A percentile compares a stretch with the other conserved stretches of the same genome.
Evolutionary conservation across 2,888 invertebrate species (phyloP).

Genomic region (Hetaerina titia): DNA sequence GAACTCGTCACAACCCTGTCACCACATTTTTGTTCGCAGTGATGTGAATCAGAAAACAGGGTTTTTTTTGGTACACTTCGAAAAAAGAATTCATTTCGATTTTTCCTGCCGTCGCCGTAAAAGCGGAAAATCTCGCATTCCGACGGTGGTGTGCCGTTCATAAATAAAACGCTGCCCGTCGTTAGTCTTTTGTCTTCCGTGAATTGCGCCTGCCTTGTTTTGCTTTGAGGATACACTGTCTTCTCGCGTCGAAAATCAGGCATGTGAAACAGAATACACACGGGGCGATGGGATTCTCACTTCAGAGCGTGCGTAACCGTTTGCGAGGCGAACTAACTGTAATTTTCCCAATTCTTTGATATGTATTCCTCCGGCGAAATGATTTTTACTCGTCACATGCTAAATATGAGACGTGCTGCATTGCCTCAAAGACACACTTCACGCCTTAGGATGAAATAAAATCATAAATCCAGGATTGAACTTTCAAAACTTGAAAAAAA

Average conservation of each 20-base stretch:
- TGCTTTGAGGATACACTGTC: slow-evolving; percentile 5
- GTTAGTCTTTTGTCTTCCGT: slow-evolving; percentile 21
- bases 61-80: background rate
- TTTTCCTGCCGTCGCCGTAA: background rate
- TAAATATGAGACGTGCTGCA: background rate
- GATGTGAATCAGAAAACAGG: background rate
- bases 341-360: background rate
- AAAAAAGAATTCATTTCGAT: background rate
- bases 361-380: background rate
- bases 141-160: slow-evolving; percentile 11
- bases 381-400: background rate
- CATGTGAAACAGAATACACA: background rate
- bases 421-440: no score
- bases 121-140: slow-evolving; percentile 32
- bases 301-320: background rate
- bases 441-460: no score
- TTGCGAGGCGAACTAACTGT: background rate
- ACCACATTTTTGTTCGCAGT: background rate
- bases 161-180: slow-evolving; percentile 15
- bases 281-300: background rate
- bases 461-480: no score
- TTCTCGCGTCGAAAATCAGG: background rate
- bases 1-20: slow-evolving; percentile 24
- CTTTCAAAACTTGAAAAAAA: no score
- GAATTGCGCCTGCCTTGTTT: slow-evolving; percentile 4